A percentile compares a stretch with the other conserved stretches of the same genome.
Conservation (phyloP, 2,797 vertebrate species). For the Paramormyrops hopkinsi region DNA sequence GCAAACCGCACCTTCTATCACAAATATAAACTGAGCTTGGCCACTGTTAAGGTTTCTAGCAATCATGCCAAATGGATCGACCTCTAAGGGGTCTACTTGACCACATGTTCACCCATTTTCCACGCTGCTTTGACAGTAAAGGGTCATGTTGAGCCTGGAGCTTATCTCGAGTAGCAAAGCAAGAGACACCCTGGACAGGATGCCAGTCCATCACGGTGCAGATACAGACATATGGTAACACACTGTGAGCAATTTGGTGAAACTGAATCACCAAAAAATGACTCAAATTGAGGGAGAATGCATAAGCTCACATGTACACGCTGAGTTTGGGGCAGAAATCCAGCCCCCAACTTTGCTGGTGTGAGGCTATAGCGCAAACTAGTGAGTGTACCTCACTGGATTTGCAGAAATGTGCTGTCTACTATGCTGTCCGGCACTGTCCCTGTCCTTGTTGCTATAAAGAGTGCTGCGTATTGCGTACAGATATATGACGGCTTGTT, state of each 20-base stretch:
- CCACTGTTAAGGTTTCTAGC: neutral
- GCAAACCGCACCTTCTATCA: neutral
- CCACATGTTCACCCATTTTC: neutral
- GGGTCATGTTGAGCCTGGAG: neutral
- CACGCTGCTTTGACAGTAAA: neutral
- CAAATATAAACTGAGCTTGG: neutral
- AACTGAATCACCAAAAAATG: neutral
- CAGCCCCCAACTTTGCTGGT: neutral
- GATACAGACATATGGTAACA: neutral
- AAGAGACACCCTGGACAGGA: neutral
- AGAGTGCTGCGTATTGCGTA: neutral
- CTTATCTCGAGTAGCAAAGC: neutral
- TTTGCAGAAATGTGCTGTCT: neutral
- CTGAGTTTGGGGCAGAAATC: neutral
- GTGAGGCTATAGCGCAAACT: neutral
- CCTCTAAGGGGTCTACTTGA: neutral
- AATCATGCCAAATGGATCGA: neutral
- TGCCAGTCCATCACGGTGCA: neutral
- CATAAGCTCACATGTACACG: neutral
- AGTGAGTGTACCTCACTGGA: neutral
- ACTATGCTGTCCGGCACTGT: neutral
- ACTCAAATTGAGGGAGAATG: neutral
- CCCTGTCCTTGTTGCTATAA: neutral
- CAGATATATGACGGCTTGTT: neutral
- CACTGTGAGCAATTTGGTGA: neutral